Percentiles rank a stretch among this genome's conserved stretches.
Evolutionary conservation across 2,113 vertebrate species (phyloP).

Genomic region (Acrocephalus arundinaceus): DNA sequence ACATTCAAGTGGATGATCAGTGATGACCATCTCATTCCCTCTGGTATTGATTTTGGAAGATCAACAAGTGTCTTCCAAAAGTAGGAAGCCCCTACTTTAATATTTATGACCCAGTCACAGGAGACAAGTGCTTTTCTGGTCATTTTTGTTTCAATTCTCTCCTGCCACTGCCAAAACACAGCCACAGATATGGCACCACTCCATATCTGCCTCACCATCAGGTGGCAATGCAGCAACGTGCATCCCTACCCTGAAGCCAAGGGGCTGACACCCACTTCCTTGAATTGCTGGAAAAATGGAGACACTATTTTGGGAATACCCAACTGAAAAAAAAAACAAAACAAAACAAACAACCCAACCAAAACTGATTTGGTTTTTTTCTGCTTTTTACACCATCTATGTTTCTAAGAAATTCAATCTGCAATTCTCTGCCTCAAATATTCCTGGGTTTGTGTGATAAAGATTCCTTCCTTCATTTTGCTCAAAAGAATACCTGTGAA

Average conservation of each 20-base stretch:
- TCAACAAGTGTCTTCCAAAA: neutral
- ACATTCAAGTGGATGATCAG: neutral
- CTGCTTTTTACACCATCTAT: neutral
- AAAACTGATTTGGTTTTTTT: neutral
- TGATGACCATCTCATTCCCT: neutral
- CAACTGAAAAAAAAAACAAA: neutral
- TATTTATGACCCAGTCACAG: neutral
- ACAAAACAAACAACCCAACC: neutral
- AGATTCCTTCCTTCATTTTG: neutral
- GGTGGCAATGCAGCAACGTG: neutral
- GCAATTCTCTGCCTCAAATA: neutral
- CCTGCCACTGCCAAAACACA: neutral
- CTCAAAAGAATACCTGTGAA: neutral
- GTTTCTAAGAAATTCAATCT: neutral
- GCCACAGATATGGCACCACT: rapidly evolving
- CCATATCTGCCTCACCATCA: neutral
- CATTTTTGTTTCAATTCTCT: neutral
- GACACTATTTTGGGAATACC: neutral
- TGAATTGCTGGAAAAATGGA: neutral
- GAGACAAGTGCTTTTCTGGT: neutral
- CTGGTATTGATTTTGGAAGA: neutral
- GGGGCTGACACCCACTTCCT: neutral
- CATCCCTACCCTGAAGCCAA: rapidly evolving
- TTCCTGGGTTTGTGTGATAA: neutral
- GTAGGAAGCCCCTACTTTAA: neutral